Evolutionary conservation across 2,888 invertebrate genomes (phyloP).

Genomic region (Drosophila subquinaria): DNA sequence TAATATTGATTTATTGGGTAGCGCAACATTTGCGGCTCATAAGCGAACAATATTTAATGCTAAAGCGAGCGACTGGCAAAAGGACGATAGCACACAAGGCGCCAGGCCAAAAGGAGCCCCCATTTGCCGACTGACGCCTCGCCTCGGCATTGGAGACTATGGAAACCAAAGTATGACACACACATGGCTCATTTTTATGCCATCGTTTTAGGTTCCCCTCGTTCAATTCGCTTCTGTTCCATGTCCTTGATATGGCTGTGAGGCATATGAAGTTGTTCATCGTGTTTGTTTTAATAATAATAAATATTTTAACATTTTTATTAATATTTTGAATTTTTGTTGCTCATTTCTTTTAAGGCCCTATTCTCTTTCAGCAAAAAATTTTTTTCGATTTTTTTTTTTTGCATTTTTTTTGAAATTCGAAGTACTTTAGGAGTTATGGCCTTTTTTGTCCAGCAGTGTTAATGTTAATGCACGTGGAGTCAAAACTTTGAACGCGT

Average conservation of each 20-base stretch:
- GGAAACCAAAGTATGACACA: constrained; percentile 68
- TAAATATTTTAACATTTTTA: background rate
- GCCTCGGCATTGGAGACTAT: constrained; percentile 45
- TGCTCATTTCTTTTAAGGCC: no score
- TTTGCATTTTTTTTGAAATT: no score
- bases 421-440: no score
- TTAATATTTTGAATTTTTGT: no score
- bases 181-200: constrained; percentile 69
- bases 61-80: constrained; percentile 48
- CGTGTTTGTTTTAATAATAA: background rate
- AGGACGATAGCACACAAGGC: constrained; percentile 30
- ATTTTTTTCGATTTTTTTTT: no score
- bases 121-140: constrained; percentile 15
- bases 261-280: constrained; percentile 21
- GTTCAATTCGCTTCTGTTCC: constrained; percentile 7
- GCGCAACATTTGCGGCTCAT: constrained; percentile 77
- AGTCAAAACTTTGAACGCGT: no score
- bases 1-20: constrained; percentile 80
- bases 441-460: no score
- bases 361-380: no score
- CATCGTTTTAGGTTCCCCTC: constrained; percentile 38
- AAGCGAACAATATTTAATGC: constrained; percentile 76
- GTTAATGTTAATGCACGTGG: no score
- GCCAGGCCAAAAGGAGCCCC: constrained; percentile 4
- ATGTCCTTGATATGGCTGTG: constrained; percentile 12